A percentile compares a stretch with the other conserved stretches of the same genome.
Evolutionary conservation across 92 coral and sea anemone genomes (phyloP).

Genomic region (Epizoanthus illoricatus): DNA sequence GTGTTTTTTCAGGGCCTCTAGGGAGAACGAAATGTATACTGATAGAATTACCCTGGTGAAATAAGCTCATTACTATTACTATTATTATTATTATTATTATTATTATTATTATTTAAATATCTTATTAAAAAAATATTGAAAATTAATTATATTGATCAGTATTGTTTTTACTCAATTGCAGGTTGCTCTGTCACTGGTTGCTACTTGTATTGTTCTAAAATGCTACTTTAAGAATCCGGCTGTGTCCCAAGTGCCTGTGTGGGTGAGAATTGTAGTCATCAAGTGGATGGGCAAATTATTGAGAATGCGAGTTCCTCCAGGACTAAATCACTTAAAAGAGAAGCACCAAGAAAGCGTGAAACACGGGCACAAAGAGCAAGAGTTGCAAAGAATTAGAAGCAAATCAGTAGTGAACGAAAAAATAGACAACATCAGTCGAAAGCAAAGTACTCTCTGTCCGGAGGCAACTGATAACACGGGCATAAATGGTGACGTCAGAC

Average conservation of each 20-base stretch:
- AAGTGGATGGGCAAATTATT: conserved; percentile 70
- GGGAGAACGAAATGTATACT: too few relatives aligned
- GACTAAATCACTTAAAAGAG: conserved; percentile 53
- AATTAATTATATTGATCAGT: neutral
- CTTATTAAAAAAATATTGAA: neutral
- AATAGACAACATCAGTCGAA: conserved; percentile 22
- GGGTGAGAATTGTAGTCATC: conserved; percentile 67
- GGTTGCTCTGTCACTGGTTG: conserved; percentile 80
- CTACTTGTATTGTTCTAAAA: conserved; percentile 80
- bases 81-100: too few relatives aligned
- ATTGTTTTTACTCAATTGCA: neutral
- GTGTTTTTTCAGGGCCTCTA: too few relatives aligned
- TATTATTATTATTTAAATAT: too few relatives aligned
- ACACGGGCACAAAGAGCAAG: conserved; percentile 33
- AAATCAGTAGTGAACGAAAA: conserved; percentile 30
- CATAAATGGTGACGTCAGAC: conserved; percentile 21
- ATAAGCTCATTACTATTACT: too few relatives aligned
- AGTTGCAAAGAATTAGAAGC: conserved; percentile 5
- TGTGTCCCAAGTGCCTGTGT: conserved; percentile 65
- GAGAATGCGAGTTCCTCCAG: conserved; percentile 57
- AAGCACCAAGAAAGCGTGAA: conserved; percentile 51
- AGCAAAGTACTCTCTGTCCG: conserved; percentile 6
- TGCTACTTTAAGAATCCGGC: conserved; percentile 78
- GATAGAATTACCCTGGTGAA: too few relatives aligned
- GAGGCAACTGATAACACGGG: conserved; percentile 9